Evolutionary conservation across 2,888 invertebrate species (phyloP).

Genomic region (Helicoverpa assulta): DNA sequence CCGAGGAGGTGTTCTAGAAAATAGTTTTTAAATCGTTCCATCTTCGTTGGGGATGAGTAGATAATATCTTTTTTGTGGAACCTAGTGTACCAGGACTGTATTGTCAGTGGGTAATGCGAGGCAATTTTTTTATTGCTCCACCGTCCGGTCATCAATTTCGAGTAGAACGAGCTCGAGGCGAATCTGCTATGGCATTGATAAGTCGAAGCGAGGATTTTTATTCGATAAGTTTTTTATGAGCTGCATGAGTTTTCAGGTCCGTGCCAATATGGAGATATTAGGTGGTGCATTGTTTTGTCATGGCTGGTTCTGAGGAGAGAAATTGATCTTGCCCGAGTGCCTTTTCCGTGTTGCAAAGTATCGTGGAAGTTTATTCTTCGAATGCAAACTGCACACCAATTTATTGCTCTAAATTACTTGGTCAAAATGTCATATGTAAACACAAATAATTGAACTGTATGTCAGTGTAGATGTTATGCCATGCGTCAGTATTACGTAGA

Average conservation of each 20-base stretch:
- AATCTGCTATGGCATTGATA: conserved; percentile 23
- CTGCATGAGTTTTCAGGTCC: not conserved
- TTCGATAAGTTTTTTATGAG: conserved; percentile 9
- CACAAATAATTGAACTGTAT: not conserved
- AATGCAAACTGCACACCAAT: too few relatives aligned
- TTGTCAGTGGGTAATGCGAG: conserved; percentile 10
- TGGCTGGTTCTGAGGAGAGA: too few relatives aligned
- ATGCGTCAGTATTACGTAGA: conserved; percentile 5
- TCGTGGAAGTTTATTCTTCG: too few relatives aligned
- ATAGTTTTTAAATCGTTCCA: conserved; percentile 17
- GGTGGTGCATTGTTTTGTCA: too few relatives aligned
- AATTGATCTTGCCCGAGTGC: too few relatives aligned
- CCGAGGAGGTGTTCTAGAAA: not conserved
- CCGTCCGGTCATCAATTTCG: conserved; percentile 27
- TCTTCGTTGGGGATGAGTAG: conserved; percentile 21
- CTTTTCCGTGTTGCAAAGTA: too few relatives aligned
- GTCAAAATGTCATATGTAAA: too few relatives aligned
- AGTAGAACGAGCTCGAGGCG: conserved; percentile 8
- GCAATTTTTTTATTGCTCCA: conserved; percentile 9
- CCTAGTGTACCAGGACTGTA: conserved; percentile 7
- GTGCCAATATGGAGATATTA: too few relatives aligned
- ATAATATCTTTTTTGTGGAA: conserved; percentile 4
- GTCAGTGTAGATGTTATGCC: not conserved
- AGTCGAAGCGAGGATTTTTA: conserved; percentile 10
- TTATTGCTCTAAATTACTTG: too few relatives aligned